Percentiles rank a stretch among this genome's conserved stretches.
Evolutionary conservation across 2,113 vertebrate species (phyloP).

Genomic region (Xyliphius kryptos): DNA sequence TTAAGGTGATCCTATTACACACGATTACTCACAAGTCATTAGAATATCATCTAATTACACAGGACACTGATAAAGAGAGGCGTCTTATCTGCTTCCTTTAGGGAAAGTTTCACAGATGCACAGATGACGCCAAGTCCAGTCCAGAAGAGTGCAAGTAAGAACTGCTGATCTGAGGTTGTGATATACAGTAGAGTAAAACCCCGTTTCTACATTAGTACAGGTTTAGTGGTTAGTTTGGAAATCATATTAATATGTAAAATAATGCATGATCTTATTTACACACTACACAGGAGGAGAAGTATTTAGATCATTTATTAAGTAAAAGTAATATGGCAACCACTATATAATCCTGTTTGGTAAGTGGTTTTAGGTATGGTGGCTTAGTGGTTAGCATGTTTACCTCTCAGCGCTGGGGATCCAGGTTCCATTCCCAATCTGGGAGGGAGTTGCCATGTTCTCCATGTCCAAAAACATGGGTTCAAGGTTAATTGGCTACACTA

Average conservation of each 20-base stretch:
- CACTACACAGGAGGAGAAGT: no score
- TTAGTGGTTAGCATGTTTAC: no score
- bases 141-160: constrained; percentile 89
- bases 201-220: no score
- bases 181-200: neutral
- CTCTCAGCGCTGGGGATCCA: no score
- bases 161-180: neutral
- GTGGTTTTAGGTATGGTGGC: no score
- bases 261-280: neutral
- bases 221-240: no score
- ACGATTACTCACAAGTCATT: neutral
- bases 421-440: no score
- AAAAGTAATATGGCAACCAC: neutral
- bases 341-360: no score
- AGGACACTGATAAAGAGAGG: neutral
- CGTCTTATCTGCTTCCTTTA: constrained; percentile 43
- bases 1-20: constrained; percentile 73
- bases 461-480: no score
- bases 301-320: neutral
- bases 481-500: no score
- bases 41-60: neutral
- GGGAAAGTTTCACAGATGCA: constrained; percentile 96
- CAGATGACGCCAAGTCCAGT: constrained; percentile 90
- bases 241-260: neutral
- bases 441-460: no score